Conservation (phyloP, 2,888 invertebrate species). For the Phasia obesa region DNA sequence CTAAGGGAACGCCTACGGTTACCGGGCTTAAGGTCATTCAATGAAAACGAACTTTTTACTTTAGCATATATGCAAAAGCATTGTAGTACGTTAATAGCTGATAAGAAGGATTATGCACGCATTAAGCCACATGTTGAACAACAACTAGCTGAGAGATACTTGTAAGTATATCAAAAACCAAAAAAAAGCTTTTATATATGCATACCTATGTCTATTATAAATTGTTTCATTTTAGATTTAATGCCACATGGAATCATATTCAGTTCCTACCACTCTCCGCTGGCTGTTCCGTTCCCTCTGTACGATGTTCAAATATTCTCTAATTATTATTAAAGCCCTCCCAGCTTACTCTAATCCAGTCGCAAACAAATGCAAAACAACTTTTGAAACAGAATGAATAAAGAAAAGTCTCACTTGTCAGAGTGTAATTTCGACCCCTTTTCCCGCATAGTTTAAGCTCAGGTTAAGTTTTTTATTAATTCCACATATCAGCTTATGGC, state of each 20-base stretch:
- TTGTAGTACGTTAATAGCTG: conserved; percentile 80
- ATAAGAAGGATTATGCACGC: conserved; percentile 79
- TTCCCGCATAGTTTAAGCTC: conserved; percentile 52
- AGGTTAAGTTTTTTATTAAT: conserved; percentile 56
- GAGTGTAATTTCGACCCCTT: conserved; percentile 2
- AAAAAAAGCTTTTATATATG: not conserved
- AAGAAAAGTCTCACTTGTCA: conserved; percentile 39
- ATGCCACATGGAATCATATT: conserved; percentile 81
- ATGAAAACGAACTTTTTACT: conserved; percentile 81
- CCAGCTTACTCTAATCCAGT: conserved; percentile 35
- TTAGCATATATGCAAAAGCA: conserved; percentile 81
- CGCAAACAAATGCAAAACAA: not conserved
- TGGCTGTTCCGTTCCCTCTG: conserved; percentile 77
- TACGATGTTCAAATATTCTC: conserved; percentile 79
- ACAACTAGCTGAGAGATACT: conserved; percentile 79
- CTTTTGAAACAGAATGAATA: not conserved
- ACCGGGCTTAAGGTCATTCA: conserved; percentile 80
- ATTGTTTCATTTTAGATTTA: conserved; percentile 75
- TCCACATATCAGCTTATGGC: conserved; percentile 36
- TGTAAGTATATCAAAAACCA: conserved; percentile 77
- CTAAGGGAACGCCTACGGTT: conserved; percentile 78
- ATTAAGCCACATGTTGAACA: conserved; percentile 82
- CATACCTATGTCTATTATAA: not conserved
- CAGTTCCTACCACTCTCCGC: conserved; percentile 80
- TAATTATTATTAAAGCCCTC: conserved; percentile 67